These are phyloP conservation scores for Drosophila obscura DNA, from an alignment of 1,140 invertebrate genomes.

Conservation along the genomic window DNA sequence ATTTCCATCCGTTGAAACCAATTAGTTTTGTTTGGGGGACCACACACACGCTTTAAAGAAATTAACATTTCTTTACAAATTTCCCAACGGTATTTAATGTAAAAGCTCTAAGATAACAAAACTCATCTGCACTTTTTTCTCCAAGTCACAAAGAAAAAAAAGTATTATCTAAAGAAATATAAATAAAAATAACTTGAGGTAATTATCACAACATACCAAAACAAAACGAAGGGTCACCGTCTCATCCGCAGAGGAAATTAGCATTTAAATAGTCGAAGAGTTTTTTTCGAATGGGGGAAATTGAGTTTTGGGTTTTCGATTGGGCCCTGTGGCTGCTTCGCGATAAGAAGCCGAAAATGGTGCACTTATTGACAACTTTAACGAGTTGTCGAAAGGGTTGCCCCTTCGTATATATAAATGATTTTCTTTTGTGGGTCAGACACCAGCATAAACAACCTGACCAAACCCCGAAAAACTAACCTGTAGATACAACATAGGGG, in stretches of 20 bases:
- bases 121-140: conserved; percentile 30
- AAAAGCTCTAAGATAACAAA: conserved; percentile 59
- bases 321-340: conserved; percentile 10
- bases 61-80: conserved; percentile 79
- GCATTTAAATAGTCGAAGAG: conserved; percentile 71
- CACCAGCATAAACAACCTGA: conserved; percentile 41
- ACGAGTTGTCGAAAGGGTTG: conserved; percentile 59
- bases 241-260: conserved; percentile 41
- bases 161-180: conserved; percentile 37
- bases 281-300: conserved; percentile 4
- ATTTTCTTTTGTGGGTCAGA: conserved; percentile 52
- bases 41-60: conserved; percentile 52
- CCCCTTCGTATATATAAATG: conserved; percentile 59
- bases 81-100: conserved; percentile 78
- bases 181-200: conserved; percentile 63
- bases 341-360: conserved; percentile 78
- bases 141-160: not conserved
- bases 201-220: conserved; percentile 79
- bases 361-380: conserved; percentile 82
- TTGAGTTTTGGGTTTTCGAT: conserved; percentile 36
- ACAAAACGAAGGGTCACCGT: conserved; percentile 58
- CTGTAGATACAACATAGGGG: conserved; percentile 19
- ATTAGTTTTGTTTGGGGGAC: conserved; percentile 67
- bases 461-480: not conserved
- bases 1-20: conserved; percentile 47